Percentiles rank a stretch among this genome's conserved stretches.
Evolutionary conservation across 2,888 invertebrate genomes (phyloP).

Genomic region (Tortrix viridana): DNA sequence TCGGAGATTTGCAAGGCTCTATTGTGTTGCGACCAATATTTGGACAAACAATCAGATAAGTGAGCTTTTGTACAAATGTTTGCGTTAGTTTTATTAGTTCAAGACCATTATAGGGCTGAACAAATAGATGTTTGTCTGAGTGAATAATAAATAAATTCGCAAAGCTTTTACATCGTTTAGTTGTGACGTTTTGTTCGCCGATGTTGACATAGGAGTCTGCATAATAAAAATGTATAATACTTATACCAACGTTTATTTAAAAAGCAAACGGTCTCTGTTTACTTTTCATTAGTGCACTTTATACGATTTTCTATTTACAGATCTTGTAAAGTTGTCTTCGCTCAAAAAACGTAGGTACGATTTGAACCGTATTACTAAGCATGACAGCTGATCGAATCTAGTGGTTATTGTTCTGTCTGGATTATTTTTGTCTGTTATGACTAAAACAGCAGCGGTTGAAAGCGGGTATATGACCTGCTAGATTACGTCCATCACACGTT

Average conservation of each 20-base stretch:
- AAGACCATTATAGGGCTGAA: conserved; percentile 8
- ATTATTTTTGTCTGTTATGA: too few relatives aligned
- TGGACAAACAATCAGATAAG: conserved; percentile 30
- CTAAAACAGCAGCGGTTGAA: too few relatives aligned
- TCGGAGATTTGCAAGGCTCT: conserved; percentile 16
- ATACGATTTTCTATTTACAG: too few relatives aligned
- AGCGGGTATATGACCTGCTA: too few relatives aligned
- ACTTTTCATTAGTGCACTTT: too few relatives aligned
- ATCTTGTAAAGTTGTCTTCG: too few relatives aligned
- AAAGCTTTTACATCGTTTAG: not conserved
- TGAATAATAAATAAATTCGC: conserved; percentile 1
- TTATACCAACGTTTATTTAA: not conserved
- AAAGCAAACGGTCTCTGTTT: too few relatives aligned
- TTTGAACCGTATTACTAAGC: too few relatives aligned
- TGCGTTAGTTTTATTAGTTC: conserved; percentile 1
- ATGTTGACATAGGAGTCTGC: conserved; percentile 2
- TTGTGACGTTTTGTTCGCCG: not conserved
- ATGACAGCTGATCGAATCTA: too few relatives aligned
- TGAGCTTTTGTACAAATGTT: conserved; percentile 18
- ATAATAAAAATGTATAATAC: conserved; percentile 3
- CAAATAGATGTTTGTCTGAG: conserved; percentile 6
- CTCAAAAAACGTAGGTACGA: too few relatives aligned
- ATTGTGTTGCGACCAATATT: conserved; percentile 30
- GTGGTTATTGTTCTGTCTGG: too few relatives aligned
- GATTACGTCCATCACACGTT: too few relatives aligned